Percentiles rank a stretch among this genome's conserved stretches.
phyloP scores from a whole-genome alignment of 2,797 vertebrate genomes.

The Aphelocoma californica region DNA sequence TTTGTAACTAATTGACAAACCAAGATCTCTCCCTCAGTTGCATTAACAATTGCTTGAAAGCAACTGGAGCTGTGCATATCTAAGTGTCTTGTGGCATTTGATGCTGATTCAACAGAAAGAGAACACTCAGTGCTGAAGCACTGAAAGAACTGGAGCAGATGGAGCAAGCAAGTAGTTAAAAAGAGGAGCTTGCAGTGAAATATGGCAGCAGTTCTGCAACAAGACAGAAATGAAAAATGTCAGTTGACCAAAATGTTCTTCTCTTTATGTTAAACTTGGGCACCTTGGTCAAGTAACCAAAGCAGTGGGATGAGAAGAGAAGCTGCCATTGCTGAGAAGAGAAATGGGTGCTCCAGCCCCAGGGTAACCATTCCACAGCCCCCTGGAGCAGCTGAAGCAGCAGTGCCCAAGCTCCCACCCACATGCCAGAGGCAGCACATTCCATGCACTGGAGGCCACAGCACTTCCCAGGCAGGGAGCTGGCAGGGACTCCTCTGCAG shows the following conservation, averaged over 20 bases:
- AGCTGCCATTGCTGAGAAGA: neutral
- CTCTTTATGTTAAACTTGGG: neutral
- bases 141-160: neutral
- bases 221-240: neutral
- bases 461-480: neutral
- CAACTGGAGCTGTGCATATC: neutral
- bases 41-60: neutral
- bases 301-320: neutral
- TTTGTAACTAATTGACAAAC: neutral
- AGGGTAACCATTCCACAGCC: neutral
- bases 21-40: neutral
- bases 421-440: neutral
- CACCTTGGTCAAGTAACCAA: neutral
- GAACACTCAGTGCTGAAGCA: neutral
- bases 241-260: neutral
- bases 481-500: neutral
- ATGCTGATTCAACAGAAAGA: neutral
- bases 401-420: neutral
- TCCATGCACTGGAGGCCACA: neutral
- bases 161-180: neutral
- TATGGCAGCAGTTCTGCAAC: neutral
- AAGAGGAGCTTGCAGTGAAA: neutral
- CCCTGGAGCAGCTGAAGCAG: neutral
- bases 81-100: neutral
- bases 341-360: neutral